Evolutionary conservation across 2,113 vertebrate genomes (phyloP).

Genomic region (Coracopsis vasa): DNA sequence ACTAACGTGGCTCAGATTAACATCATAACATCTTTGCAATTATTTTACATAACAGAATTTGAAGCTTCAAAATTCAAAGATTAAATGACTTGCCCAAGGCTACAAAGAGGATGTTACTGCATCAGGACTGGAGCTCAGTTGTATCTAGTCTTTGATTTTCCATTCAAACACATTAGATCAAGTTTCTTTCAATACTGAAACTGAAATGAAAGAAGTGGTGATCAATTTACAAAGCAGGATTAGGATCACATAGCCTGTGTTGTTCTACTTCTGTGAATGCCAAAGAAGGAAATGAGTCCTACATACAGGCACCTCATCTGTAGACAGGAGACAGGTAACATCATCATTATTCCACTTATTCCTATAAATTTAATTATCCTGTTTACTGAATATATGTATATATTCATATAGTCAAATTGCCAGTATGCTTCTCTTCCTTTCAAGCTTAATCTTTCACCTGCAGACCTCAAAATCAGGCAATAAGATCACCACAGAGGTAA

Average conservation of each 20-base stretch:
- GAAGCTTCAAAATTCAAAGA: not conserved
- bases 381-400: not conserved
- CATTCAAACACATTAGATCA: not conserved
- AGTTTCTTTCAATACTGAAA: not conserved
- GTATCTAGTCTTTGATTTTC: not conserved
- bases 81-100: not conserved
- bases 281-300: not conserved
- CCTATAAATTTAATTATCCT: not conserved
- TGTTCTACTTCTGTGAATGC: not conserved
- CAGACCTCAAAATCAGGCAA: not conserved
- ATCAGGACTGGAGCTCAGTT: not conserved
- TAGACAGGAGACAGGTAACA: not conserved
- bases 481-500: not conserved
- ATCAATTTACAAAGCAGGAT: slow-evolving; percentile 16
- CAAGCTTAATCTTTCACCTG: not conserved
- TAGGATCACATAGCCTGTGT: not conserved
- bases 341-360: not conserved
- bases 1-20: not conserved
- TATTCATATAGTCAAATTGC: not conserved
- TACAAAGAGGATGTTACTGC: not conserved
- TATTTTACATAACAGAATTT: not conserved
- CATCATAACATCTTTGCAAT: not conserved
- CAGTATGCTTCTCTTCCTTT: not conserved
- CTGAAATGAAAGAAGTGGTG: not conserved
- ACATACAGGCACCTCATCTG: not conserved